Evolutionary conservation across 2,113 vertebrate genomes (phyloP).

Genomic region (Tragulus kanchil): DNA sequence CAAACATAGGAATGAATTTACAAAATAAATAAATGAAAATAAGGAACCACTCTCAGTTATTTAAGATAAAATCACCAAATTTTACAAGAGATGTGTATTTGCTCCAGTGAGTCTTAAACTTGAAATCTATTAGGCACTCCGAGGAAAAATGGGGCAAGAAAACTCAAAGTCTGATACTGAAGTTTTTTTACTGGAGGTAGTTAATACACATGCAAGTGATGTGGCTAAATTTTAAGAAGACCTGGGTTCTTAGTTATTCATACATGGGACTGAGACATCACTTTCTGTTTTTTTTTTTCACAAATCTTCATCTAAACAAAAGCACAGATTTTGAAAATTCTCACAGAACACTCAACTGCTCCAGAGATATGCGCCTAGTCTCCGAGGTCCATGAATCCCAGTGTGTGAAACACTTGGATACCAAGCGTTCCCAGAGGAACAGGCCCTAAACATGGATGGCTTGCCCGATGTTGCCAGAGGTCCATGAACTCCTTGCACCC

Average conservation of each 20-base stretch:
- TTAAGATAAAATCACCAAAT: not conserved
- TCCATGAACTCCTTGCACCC: no score
- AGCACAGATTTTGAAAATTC: not conserved
- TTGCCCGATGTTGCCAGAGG: not conserved
- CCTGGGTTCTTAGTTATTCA: not conserved
- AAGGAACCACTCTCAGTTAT: not conserved
- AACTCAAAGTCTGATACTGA: not conserved
- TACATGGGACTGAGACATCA: not conserved
- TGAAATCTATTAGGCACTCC: no score
- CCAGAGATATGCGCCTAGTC: not conserved
- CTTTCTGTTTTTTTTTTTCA: not conserved
- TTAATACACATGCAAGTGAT: not conserved
- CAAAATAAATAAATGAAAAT: not conserved
- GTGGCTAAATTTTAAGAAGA: not conserved
- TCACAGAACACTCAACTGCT: not conserved
- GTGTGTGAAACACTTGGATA: not conserved
- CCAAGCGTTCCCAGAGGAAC: not conserved
- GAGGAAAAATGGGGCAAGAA: not conserved
- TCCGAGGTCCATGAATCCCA: not conserved
- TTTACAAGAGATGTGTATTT: not conserved
- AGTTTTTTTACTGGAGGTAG: not conserved
- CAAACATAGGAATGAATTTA: not conserved
- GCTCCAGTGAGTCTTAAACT: not conserved
- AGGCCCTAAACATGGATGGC: not conserved
- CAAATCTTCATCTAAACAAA: constrained; percentile 26